These are phyloP conservation scores for Antigone vipio DNA, from an alignment of 2,113 vertebrate genomes.

Conservation along the genomic window DNA sequence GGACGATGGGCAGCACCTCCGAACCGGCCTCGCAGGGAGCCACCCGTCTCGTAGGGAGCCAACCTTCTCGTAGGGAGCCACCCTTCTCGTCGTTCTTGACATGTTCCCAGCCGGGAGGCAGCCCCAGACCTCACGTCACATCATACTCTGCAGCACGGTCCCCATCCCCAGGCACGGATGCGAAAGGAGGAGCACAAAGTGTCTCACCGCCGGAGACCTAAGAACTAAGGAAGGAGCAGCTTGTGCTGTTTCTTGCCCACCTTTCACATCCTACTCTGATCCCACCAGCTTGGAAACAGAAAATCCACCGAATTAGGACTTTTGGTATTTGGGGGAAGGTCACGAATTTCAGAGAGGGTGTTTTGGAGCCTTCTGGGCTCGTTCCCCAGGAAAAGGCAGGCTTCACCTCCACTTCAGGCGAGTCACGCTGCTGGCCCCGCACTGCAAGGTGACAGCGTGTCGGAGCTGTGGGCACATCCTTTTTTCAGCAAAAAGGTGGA, in stretches of 20 bases:
- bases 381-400: background rate
- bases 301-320: background rate
- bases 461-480: background rate
- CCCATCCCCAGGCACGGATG: accelerated
- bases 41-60: too few species aligned
- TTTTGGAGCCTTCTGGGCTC: background rate
- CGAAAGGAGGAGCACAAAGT: background rate
- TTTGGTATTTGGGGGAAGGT: background rate
- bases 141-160: background rate
- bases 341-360: background rate
- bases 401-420: background rate
- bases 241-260: background rate
- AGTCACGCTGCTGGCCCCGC: accelerated
- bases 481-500: background rate
- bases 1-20: background rate
- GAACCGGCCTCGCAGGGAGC: background rate
- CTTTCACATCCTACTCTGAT: background rate
- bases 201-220: background rate
- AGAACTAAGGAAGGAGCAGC: background rate
- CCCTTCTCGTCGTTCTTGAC: background rate
- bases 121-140: background rate
- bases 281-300: background rate
- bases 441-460: background rate
- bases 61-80: background rate
- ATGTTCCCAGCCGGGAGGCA: background rate